Percentiles rank a stretch among this genome's conserved stretches.
phyloP scores from a whole-genome alignment of 2,888 invertebrate species.

The Leucozona laternaria region DNA sequence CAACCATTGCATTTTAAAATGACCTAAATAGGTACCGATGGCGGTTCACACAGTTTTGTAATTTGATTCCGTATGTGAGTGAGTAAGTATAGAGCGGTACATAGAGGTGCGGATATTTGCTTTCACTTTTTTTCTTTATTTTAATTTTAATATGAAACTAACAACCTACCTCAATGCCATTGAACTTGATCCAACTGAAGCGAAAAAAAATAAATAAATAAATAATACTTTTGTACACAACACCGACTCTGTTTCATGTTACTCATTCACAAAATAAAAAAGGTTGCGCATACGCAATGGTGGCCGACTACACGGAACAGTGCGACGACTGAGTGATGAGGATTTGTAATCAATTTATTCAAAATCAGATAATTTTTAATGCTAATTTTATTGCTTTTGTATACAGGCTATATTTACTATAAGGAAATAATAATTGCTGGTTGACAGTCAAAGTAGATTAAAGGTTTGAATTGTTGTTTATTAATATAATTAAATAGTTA shows the following conservation, averaged over 20 bases:
- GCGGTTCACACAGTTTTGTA: conserved; percentile 10
- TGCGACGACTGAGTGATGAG: not conserved
- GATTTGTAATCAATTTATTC: conserved; percentile 3
- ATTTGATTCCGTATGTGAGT: conserved; percentile 35
- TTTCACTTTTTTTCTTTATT: conserved; percentile 51
- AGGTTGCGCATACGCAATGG: conserved; percentile 50
- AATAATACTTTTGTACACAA: not conserved
- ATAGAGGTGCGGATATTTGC: not conserved
- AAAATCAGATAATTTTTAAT: not conserved
- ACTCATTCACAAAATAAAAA: not conserved
- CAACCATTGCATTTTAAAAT: conserved; percentile 48
- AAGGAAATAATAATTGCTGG: not conserved
- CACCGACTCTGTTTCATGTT: not conserved
- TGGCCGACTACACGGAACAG: not conserved
- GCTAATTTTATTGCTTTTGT: conserved; percentile 5
- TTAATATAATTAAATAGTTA: not conserved
- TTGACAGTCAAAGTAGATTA: not conserved
- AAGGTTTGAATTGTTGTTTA: not conserved
- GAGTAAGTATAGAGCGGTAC: not conserved
- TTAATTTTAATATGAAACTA: not conserved
- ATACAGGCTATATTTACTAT: not conserved
- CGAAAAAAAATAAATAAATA: not conserved
- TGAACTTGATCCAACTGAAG: conserved; percentile 53
- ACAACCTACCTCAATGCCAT: conserved; percentile 40
- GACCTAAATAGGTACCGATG: conserved; percentile 59